phyloP scores from a whole-genome alignment of 2,113 vertebrate species.

The Oreochromis niloticus region DNA sequence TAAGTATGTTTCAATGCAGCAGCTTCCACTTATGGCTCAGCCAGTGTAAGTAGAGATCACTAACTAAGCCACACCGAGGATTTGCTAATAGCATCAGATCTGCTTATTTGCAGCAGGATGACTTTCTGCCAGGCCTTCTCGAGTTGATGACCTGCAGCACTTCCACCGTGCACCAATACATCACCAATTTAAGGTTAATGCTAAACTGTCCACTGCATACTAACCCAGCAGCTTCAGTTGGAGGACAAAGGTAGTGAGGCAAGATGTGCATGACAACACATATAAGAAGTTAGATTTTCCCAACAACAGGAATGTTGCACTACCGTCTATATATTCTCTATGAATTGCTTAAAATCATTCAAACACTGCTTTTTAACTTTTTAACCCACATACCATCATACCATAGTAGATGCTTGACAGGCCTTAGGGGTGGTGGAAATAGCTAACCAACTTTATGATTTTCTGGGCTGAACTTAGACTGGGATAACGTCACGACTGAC shows the following conservation, averaged over 20 bases:
- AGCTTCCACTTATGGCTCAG: neutral
- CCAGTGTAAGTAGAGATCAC: slow-evolving; percentile 26
- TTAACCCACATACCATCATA: neutral
- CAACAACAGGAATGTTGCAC: neutral
- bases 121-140: slow-evolving; percentile 29
- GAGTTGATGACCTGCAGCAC: slow-evolving; percentile 33
- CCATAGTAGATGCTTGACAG: neutral
- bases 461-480: slow-evolving; percentile 43
- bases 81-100: slow-evolving; percentile 41
- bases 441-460: slow-evolving; percentile 55
- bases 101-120: slow-evolving; percentile 32
- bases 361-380: neutral
- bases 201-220: slow-evolving; percentile 34
- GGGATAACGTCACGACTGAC: neutral
- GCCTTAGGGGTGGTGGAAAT: slow-evolving; percentile 29
- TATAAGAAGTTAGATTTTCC: neutral
- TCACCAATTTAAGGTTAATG: slow-evolving; percentile 74
- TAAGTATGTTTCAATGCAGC: neutral
- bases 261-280: neutral
- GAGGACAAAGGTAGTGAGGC: neutral
- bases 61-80: slow-evolving; percentile 15
- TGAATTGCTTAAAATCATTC: neutral
- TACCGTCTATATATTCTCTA: neutral
- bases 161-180: slow-evolving; percentile 51
- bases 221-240: neutral